phyloP scores from a whole-genome alignment of 2,888 invertebrate species.

The Argyresthia goedartella region DNA sequence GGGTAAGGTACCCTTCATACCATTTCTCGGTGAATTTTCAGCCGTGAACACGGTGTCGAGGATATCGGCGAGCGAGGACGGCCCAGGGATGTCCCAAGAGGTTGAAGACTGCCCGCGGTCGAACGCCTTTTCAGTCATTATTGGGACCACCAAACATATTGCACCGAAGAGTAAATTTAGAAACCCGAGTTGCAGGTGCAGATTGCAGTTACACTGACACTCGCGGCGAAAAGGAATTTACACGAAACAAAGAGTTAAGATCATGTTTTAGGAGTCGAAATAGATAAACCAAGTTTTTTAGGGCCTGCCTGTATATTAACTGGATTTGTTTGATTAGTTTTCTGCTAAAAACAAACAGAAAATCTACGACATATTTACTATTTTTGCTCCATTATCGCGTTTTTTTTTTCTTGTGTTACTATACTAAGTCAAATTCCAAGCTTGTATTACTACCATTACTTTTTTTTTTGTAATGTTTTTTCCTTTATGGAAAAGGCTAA shows the following conservation, averaged over 20 bases:
- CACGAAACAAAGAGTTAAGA: too few relatives aligned
- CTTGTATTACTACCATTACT: background rate
- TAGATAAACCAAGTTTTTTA: too few relatives aligned
- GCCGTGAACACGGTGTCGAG: slow-evolving; percentile 74
- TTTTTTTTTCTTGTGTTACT: background rate
- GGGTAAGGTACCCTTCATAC: slow-evolving; percentile 21
- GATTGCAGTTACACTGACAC: background rate
- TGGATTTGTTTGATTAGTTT: background rate
- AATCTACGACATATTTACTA: slow-evolving; percentile 2
- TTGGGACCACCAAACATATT: slow-evolving; percentile 25
- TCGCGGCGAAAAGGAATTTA: background rate
- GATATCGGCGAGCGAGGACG: slow-evolving; percentile 73
- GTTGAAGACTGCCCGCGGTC: slow-evolving; percentile 45
- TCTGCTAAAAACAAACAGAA: slow-evolving; percentile 1
- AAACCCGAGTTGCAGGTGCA: too few relatives aligned
- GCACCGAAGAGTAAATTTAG: slow-evolving; percentile 7
- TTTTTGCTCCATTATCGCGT: background rate
- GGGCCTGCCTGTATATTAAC: too few relatives aligned
- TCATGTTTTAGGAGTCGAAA: too few relatives aligned
- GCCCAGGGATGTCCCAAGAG: slow-evolving; percentile 58
- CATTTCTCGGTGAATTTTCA: slow-evolving; percentile 46
- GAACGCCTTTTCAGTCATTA: slow-evolving; percentile 54
- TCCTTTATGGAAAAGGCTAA: too few relatives aligned
- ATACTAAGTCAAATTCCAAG: too few relatives aligned
- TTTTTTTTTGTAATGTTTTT: too few relatives aligned